Base-by-base conservation (phyloP, 1,140 invertebrate genomes). In the Amyelois transitella region DNA sequence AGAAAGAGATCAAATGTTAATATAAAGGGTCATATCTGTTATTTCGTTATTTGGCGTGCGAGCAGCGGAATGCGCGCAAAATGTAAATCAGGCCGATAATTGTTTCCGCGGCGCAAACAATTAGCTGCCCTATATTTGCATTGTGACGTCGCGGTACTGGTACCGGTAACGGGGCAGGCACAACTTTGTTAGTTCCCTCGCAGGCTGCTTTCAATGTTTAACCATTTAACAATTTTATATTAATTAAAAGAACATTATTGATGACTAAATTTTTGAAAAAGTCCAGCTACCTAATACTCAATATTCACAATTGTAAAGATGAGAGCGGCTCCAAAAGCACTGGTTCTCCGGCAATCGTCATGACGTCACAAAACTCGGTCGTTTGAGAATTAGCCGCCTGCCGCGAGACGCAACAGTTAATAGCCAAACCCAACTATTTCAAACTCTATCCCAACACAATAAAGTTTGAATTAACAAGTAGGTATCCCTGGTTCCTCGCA, bases 381-480 rank as follows among this genome's bases (percentile, higher is more conserved):
- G 58, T 67, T 69, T 65, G 60, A 62, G 62, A 71, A 65, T 68
- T 64, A 60, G 57, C 48, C 58, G 55, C 47, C 24, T 60, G 52
- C 62, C 55, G 51, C 59, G 62, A 59, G 60, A 73, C 60, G 73
- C 70, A 76, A 76, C 73, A 73, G 73, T 67, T 61, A 64, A 68
- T 61, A 60, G 58, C 51, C 49, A 20, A 18, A 48, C 10, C 6
- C 10, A 21, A 21, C 54, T 10, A 21, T 0, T 21, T 18, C 28
- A 50, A 51, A 49, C 63, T 59, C 38, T 67, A 61, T 61, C 43
- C 18, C 57, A 14, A 49, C 18, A 22, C 2, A 28, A 2, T 59
- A 66, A 63, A 60, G 62, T 51, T 55, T 28, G 61, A 43, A 60
- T 62, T 64, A 38, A 38, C 32, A 18, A 7, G 21, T 32, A 25